These are phyloP conservation scores for Polymixis lichenea DNA, from an alignment of 2,888 invertebrate genomes.

Conservation along the genomic window DNA sequence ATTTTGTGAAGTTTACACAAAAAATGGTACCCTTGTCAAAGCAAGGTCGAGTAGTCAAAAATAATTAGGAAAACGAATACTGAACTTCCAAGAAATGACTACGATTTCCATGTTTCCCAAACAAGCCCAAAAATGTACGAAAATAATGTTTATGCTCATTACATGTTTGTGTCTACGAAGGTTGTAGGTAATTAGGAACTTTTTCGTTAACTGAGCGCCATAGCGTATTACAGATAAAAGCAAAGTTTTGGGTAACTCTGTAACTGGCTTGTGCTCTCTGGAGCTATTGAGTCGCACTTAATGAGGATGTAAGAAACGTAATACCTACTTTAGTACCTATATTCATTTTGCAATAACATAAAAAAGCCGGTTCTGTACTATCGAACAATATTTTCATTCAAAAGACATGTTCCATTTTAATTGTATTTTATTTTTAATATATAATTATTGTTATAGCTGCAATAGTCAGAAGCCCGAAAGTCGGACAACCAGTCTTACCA, in stretches of 20 bases:
- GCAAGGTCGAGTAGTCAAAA: neutral
- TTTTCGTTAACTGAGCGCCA: slow-evolving; percentile 55
- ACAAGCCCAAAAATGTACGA: slow-evolving; percentile 6
- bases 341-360: neutral
- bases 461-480: no score
- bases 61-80: neutral
- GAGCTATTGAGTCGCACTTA: slow-evolving; percentile 24
- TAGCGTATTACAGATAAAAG: slow-evolving; percentile 56
- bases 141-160: slow-evolving; percentile 30
- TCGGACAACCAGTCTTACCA: no score
- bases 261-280: slow-evolving; percentile 31
- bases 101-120: neutral
- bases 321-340: neutral
- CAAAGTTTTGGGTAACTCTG: slow-evolving; percentile 50
- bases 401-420: no score
- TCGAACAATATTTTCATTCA: no score
- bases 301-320: slow-evolving; percentile 3
- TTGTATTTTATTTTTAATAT: no score
- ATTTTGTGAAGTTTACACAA: no score
- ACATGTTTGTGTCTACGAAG: slow-evolving; percentile 41
- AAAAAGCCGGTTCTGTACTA: no score
- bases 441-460: no score
- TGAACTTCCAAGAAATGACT: neutral
- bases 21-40: neutral
- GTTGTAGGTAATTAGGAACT: slow-evolving; percentile 56